A percentile compares a stretch with the other conserved stretches of the same genome.
phyloP scores from a whole-genome alignment of 2,113 vertebrate genomes.

The Aegypius monachus region DNA sequence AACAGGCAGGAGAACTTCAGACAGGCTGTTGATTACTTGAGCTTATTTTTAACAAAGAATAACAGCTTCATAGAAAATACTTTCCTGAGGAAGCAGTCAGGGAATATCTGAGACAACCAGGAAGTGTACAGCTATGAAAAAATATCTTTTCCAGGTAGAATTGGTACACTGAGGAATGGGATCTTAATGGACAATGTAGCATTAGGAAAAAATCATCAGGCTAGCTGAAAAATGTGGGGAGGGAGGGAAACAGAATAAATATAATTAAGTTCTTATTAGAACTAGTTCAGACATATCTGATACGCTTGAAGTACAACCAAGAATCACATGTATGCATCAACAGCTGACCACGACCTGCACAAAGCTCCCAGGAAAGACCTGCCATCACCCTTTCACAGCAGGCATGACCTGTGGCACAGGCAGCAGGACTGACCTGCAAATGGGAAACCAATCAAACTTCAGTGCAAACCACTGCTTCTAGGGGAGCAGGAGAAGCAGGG shows the following conservation, averaged over 20 bases:
- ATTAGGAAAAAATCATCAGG: background rate
- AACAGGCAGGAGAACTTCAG: background rate
- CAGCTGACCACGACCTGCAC: background rate
- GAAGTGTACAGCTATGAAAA: background rate
- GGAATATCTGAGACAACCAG: background rate
- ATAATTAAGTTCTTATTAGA: background rate
- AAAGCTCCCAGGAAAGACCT: background rate
- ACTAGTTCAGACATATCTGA: background rate
- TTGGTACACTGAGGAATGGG: fast-evolving
- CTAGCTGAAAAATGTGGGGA: background rate
- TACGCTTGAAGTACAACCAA: background rate
- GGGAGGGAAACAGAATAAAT: background rate
- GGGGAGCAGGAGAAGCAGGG: background rate
- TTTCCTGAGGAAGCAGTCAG: background rate
- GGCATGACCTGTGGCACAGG: background rate
- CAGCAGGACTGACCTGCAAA: background rate
- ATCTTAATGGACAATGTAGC: background rate
- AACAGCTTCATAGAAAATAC: background rate
- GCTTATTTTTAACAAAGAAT: background rate
- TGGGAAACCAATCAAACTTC: background rate
- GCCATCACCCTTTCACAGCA: too few relatives aligned
- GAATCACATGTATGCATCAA: background rate
- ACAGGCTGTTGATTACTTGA: background rate
- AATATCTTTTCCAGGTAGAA: background rate
- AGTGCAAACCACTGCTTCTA: background rate